These are phyloP conservation scores for Globicephala melas DNA, from an alignment of 2,113 vertebrate genomes.

Conservation along the genomic window DNA sequence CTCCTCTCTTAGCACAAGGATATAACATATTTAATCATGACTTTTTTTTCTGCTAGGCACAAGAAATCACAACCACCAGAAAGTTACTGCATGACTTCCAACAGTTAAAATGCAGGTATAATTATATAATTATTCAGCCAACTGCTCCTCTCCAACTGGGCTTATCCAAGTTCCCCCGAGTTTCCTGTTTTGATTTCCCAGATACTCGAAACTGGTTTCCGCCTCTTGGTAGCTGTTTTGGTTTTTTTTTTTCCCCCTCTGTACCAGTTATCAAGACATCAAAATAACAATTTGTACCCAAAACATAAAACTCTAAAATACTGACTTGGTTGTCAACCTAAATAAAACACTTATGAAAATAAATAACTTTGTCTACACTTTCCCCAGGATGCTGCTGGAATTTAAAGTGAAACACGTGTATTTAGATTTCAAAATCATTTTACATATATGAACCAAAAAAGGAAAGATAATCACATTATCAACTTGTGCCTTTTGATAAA, in stretches of 20 bases:
- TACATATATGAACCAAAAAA: not conserved
- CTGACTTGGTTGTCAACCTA: not conserved
- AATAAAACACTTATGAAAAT: not conserved
- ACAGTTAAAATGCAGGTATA: conserved; percentile 42
- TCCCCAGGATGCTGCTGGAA: not conserved
- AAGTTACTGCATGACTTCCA: conserved; percentile 50
- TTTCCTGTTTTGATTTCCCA: conserved; percentile 79
- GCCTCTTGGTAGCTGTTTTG: conserved; percentile 50
- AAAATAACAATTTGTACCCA: conserved; percentile 42
- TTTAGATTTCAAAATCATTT: conserved; percentile 4
- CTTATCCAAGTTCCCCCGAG: conserved; percentile 57
- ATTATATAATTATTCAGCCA: conserved; percentile 39
- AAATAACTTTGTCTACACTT: not conserved
- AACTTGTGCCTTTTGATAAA: not conserved
- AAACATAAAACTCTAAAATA: not conserved
- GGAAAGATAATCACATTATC: not conserved
- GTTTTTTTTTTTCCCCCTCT: not conserved
- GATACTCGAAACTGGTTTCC: conserved; percentile 60
- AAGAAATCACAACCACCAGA: conserved; percentile 32
- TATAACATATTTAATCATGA: not conserved
- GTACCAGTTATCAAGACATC: conserved; percentile 40
- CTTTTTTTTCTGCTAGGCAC: not conserved
- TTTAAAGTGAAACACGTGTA: conserved; percentile 11
- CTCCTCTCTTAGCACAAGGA: not conserved
- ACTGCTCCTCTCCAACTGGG: conserved; percentile 58